Evolutionary conservation across 2,113 vertebrate species (phyloP).

Genomic region (Tetraodon nigroviridis): DNA sequence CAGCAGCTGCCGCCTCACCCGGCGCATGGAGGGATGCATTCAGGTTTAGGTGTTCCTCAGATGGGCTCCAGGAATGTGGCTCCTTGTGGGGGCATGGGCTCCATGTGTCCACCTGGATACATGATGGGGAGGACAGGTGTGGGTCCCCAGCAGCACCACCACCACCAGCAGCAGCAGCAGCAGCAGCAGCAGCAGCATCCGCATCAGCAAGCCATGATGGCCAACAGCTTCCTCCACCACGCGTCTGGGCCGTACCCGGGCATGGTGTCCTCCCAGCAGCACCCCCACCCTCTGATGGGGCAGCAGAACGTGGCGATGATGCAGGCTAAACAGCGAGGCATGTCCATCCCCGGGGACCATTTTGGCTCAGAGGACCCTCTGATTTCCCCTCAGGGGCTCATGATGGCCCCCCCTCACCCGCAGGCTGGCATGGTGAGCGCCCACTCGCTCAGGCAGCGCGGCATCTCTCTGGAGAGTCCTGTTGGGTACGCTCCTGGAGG

Average conservation of each 20-base stretch:
- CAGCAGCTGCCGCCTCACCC: conserved; percentile 79
- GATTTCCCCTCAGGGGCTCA: conserved; percentile 87
- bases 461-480: conserved; percentile 90
- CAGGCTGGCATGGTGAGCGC: conserved; percentile 91
- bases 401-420: conserved; percentile 85
- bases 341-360: conserved; percentile 84
- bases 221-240: conserved; percentile 78
- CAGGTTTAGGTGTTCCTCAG: conserved; percentile 75
- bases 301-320: conserved; percentile 98
- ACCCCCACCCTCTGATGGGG: conserved; percentile 82
- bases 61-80: conserved; percentile 72
- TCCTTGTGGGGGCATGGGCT: conserved; percentile 77
- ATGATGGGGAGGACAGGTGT: conserved; percentile 93
- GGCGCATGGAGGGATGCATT: conserved; percentile 71
- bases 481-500: conserved; percentile 87
- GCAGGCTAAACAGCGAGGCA: conserved; percentile 89
- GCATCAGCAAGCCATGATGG: conserved; percentile 82
- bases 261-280: conserved; percentile 86
- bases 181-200: conserved; percentile 68
- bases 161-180: conserved; percentile 67
- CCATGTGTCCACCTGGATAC: conserved; percentile 89
- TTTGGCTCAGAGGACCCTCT: conserved; percentile 86
- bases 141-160: conserved; percentile 72
- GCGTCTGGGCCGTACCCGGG: conserved; percentile 76
- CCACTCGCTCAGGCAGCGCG: conserved; percentile 89